Evolutionary conservation across 35 echinoderm and acorn worm species (phyloP).

Genomic region (Lytechinus variegatus): DNA sequence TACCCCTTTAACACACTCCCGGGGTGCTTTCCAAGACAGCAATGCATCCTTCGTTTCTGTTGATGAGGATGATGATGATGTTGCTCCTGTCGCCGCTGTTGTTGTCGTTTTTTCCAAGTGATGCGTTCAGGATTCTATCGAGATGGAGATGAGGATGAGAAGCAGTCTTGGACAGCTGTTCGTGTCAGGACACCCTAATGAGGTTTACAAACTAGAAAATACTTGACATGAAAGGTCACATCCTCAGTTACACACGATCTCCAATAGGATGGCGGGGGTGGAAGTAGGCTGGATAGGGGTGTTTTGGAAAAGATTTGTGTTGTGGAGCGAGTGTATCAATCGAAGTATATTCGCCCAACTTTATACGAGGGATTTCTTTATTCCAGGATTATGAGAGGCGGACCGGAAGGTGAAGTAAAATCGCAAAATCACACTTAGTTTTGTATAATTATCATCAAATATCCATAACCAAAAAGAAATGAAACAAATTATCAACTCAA

Average conservation of each 20-base stretch:
- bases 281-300: no score
- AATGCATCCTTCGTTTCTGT: background rate
- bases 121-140: background rate
- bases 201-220: background rate
- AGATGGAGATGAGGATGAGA: background rate
- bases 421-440: no score
- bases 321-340: no score
- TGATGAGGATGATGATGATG: constrained; percentile 8
- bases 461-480: no score
- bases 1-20: background rate
- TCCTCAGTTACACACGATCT: background rate
- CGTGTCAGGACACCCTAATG: background rate
- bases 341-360: no score
- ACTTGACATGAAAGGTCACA: background rate
- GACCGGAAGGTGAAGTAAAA: no score
- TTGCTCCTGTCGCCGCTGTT: background rate
- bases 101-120: background rate
- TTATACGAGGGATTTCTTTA: no score
- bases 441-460: no score
- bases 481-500: no score
- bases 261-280: no score
- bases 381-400: no score
- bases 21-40: background rate
- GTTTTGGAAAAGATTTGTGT: no score
- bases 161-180: background rate